Evolutionary conservation across 1,140 invertebrate species (phyloP).

Genomic region (Drosophila nannoptera): DNA sequence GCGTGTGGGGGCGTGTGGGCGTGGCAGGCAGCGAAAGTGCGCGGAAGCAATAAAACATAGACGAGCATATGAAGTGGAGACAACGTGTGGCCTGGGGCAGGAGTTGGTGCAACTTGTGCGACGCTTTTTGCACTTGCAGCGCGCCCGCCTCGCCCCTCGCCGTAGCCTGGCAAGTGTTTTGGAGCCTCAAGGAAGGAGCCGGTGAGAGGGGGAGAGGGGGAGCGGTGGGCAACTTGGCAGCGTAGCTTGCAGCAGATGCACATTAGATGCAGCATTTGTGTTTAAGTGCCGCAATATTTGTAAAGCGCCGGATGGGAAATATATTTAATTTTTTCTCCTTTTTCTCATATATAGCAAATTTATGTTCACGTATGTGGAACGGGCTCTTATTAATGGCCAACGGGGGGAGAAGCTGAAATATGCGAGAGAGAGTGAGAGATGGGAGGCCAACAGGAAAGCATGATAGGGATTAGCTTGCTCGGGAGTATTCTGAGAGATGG

Average conservation of each 20-base stretch:
- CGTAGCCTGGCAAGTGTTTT: conserved; percentile 68
- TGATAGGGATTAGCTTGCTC: too few relatives aligned
- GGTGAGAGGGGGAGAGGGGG: neutral
- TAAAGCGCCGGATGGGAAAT: conserved; percentile 51
- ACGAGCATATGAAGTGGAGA: conserved; percentile 20
- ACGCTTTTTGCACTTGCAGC: conserved; percentile 58
- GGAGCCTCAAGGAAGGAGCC: conserved; percentile 12
- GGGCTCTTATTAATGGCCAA: conserved; percentile 13
- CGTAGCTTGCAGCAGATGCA: conserved; percentile 24
- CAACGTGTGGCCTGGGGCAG: neutral
- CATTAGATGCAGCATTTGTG: conserved; percentile 66
- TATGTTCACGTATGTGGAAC: conserved; percentile 36
- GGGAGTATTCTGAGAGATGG: too few relatives aligned
- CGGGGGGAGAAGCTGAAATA: neutral
- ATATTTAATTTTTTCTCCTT: conserved; percentile 31
- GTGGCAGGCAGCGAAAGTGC: conserved; percentile 61
- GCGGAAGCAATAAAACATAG: conserved; percentile 75
- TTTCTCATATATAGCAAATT: conserved; percentile 29
- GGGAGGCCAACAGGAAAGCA: too few relatives aligned
- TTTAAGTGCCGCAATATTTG: conserved; percentile 72
- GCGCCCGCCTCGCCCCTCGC: conserved; percentile 41
- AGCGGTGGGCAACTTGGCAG: conserved; percentile 1
- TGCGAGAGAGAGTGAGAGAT: too few relatives aligned
- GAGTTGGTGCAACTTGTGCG: conserved; percentile 40
- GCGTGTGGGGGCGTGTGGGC: conserved; percentile 1